A percentile compares a stretch with the other conserved stretches of the same genome.
Conservation (phyloP, 1,140 invertebrate species). For the Linepithema humile region DNA sequence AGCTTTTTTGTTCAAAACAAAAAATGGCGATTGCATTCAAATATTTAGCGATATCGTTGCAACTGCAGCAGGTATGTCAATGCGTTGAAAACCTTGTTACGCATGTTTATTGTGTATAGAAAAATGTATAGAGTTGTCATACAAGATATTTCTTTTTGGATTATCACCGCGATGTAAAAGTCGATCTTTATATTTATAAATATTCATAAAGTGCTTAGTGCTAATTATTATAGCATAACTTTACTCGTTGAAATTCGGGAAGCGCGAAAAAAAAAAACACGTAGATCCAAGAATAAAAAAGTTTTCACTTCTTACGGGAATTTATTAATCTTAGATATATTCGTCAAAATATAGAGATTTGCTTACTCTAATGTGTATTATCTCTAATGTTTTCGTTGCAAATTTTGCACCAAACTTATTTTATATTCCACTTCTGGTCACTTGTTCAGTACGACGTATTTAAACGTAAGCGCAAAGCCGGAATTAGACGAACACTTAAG, state of each 20-base stretch:
- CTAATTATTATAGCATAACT: background rate
- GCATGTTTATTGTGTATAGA: background rate
- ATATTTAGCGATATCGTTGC: no score
- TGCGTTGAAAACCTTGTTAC: background rate
- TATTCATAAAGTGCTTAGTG: slow-evolving; percentile 45
- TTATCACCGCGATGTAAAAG: slow-evolving; percentile 9
- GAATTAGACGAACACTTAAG: background rate
- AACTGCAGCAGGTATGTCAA: background rate
- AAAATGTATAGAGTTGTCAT: background rate
- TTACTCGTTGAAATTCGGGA: background rate
- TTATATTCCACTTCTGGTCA: no score
- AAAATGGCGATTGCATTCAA: no score
- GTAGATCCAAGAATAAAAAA: no score
- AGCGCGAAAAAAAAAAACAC: background rate
- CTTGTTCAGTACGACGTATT: background rate
- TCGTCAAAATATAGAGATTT: background rate
- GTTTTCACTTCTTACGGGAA: background rate
- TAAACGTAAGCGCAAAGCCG: background rate
- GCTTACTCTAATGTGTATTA: background rate
- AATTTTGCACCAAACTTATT: no score
- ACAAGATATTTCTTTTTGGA: background rate
- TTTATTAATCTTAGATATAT: background rate
- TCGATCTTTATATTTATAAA: slow-evolving; percentile 27
- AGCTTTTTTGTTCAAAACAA: no score
- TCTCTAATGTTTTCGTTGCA: background rate